phyloP scores from a whole-genome alignment of 2,113 vertebrate genomes.

The Trochalopteron elliotii region DNA sequence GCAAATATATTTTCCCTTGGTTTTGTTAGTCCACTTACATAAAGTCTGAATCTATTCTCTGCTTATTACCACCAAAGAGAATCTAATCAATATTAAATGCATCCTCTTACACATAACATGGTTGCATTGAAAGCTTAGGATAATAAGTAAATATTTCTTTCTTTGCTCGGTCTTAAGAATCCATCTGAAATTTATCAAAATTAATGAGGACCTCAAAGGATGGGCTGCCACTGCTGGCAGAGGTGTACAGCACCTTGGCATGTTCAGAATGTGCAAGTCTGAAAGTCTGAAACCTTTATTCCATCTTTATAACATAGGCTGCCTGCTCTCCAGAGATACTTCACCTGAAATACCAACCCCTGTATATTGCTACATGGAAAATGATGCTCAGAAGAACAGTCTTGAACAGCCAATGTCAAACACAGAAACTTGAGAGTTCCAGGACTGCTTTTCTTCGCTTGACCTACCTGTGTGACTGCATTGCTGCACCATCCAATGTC shows the following conservation, averaged over 20 bases:
- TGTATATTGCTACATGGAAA: not conserved
- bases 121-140: not conserved
- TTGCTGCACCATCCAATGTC: not conserved
- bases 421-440: not conserved
- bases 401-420: not conserved
- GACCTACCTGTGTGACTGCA: not conserved
- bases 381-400: not conserved
- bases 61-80: not conserved
- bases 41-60: not conserved
- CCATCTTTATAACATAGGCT: not conserved
- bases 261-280: not conserved
- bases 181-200: not conserved
- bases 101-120: accelerated
- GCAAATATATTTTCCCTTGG: not conserved
- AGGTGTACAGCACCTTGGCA: not conserved
- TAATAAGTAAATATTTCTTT: not conserved
- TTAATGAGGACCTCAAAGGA: not conserved
- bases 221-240: not conserved
- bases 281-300: not conserved
- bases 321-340: not conserved
- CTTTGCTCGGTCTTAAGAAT: not conserved
- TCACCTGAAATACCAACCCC: not conserved
- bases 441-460: not conserved
- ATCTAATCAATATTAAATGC: not conserved
- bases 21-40: not conserved